Evolutionary conservation across 2,888 invertebrate genomes (phyloP), one percentile per base, ranked within the genome.

Genomic region (Ophion slaviceki): DNA sequence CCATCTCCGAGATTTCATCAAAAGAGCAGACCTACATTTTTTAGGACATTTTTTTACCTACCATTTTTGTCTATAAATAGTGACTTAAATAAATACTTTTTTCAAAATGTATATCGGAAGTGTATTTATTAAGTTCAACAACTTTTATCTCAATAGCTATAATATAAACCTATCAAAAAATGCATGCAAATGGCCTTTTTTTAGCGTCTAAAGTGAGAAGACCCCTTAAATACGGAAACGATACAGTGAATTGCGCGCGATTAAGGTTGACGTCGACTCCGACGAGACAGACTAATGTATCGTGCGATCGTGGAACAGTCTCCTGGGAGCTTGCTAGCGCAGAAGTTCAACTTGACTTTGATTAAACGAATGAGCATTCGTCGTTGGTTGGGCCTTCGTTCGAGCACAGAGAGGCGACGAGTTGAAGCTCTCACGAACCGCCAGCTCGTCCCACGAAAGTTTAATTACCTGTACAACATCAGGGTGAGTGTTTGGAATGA

Each of bases 381-480:
- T 80, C 68, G 78, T 67, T 47, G 62, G 76, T 71, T 67, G 76
- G 77, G 75, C 85, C 66, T 87, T 80, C 76, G 20, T 62, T 77
- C 72, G 20, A 32, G 64, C 53, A n/a, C 67, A 61, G 53, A 67
- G 57, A 36, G 62, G 62, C 40, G 32, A 36, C n/a, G 61, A 66
- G 53, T 59, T 76, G 14, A 61, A 84, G 76, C 78, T 81, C 71
- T 67, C 78, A 64, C 74, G 36, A 45, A 61, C 62, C 75, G 70
- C 79, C 78, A 84, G 82, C 71, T 82, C 82, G 84, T 84, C 77
- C 75, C 67, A 67, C 83, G 77, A 89, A 89, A 87, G 87, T 88
- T 89, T 88, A 90, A 90, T 90, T 90, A 87, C 85, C 87, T 87
- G 88, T 87, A 85, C 86, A 89, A 86, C 86, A 82, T 88, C 75